Base-by-base conservation (phyloP, 2,888 invertebrate species). In the Hydraecia micacea region DNA sequence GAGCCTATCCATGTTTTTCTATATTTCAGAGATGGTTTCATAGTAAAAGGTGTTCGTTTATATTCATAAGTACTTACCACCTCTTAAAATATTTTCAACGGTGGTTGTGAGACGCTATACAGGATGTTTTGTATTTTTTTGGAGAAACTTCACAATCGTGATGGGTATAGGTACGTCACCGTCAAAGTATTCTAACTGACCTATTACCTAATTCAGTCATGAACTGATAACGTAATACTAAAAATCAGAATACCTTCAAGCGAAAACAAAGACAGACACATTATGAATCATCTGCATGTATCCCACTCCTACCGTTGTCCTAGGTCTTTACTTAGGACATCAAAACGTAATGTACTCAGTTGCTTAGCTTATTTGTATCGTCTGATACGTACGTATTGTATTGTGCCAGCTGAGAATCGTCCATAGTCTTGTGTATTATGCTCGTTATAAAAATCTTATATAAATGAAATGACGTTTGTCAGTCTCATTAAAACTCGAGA, bases 301-400 rank as follows among this genome's bases (percentile, higher is more conserved):
- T 67, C 42, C 13, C 60, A 73, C 60, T 46, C 46, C 11, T 69
- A 42, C 25, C 52, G 8, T 21, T 52, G 52, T 52, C 52, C 52
- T 52, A 52, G 21, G 52, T 52, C 18, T 8, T 52, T 52, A 55
- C 25, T 36, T 62, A 62, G 36, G 62, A 73, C n/a, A 72, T 36
- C 25, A 68, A 80, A 32, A 39, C 52, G 7, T 11, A 68, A 74
- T 42, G 13, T 32, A 70, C 52, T 74, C 80, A 80, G 72, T 46
- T 72, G 62, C 66, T 75, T 71, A 75, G 15, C 58, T 84, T 67
- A 77, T 84, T 81, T 75, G 70, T 70, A 65, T 78, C n/a, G 58
- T 65, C 42, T 68, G 65, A 68, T 68, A 52, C 60, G 13, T 73
- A 74, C 69, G 66, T 49, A 32, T 69, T 49, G 75, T 80, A 75